phyloP scores from a whole-genome alignment of 2,113 vertebrate species.

The Kryptolebias marmoratus region DNA sequence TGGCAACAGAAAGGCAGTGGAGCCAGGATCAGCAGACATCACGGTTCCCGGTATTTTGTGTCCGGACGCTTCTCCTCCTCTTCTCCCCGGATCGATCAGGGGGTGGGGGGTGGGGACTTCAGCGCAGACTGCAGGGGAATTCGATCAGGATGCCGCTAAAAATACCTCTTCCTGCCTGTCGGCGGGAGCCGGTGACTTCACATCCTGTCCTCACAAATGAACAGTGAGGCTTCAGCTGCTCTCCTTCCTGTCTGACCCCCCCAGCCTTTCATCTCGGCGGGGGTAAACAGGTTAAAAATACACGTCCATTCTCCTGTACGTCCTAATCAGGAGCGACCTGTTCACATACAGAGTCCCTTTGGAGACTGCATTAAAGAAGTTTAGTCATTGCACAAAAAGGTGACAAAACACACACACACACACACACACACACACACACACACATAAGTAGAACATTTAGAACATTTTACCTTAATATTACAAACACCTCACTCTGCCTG shows the following conservation, averaged over 20 bases:
- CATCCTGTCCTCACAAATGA: constrained; percentile 69
- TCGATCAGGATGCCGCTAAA: constrained; percentile 66
- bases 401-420: too few relatives aligned
- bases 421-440: too few relatives aligned
- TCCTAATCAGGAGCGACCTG: not conserved
- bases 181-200: constrained; percentile 63
- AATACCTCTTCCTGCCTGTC: constrained; percentile 72
- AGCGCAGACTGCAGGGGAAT: constrained; percentile 59
- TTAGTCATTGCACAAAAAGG: too few relatives aligned
- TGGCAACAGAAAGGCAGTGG: constrained; percentile 57
- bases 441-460: too few relatives aligned
- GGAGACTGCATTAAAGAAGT: too few relatives aligned
- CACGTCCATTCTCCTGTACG: not conserved
- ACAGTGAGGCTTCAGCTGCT: constrained; percentile 26
- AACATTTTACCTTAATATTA: too few relatives aligned
- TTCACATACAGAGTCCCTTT: too few relatives aligned
- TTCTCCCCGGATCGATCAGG: constrained; percentile 43
- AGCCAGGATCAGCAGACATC: constrained; percentile 22
- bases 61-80: constrained; percentile 11
- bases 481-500: too few relatives aligned
- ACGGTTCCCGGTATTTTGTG: too few relatives aligned
- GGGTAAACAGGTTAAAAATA: constrained; percentile 17
- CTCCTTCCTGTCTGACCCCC: constrained; percentile 26
- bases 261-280: constrained; percentile 19
- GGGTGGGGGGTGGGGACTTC: constrained; percentile 10